These are phyloP conservation scores for Diabrotica balteata DNA, from an alignment of 2,888 invertebrate genomes.

Conservation along the genomic window DNA sequence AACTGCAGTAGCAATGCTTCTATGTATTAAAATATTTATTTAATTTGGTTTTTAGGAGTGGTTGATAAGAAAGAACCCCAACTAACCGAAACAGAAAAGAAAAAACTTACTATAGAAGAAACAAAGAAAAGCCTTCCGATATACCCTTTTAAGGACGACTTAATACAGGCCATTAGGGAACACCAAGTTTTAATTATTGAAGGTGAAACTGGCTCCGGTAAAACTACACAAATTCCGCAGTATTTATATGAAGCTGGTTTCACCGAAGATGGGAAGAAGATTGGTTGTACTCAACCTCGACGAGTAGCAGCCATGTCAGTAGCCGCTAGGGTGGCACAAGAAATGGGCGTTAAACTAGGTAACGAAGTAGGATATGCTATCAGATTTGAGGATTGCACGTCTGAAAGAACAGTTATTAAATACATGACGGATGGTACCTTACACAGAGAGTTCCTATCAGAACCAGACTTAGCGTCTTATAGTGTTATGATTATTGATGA, in stretches of 20 bases:
- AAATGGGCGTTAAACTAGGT: constrained; percentile 96
- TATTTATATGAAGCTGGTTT: constrained; percentile 95
- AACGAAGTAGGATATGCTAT: constrained; percentile 91
- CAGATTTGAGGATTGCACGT: constrained; percentile 98
- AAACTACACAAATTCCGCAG: constrained; percentile 99
- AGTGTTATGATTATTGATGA: constrained; percentile 99
- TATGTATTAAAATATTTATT: constrained; percentile 8
- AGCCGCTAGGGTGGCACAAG: constrained; percentile 95
- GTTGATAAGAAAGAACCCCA: constrained; percentile 64
- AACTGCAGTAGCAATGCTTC: background rate
- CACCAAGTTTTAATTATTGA: constrained; percentile 93
- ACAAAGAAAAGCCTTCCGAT: constrained; percentile 93
- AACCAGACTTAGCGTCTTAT: constrained; percentile 95
- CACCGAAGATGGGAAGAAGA: constrained; percentile 71
- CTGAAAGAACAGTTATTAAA: constrained; percentile 94
- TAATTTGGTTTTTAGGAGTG: constrained; percentile 19
- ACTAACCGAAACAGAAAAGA: constrained; percentile 73
- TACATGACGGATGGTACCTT: constrained; percentile 99
- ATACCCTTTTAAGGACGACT: constrained; percentile 86
- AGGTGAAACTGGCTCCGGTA: constrained; percentile 98
- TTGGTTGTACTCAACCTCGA: constrained; percentile 97
- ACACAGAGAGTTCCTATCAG: constrained; percentile 94
- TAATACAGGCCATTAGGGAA: constrained; percentile 89
- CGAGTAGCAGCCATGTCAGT: constrained; percentile 99
- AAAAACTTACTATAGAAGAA: constrained; percentile 85